Evolutionary conservation across 2,797 vertebrate genomes (phyloP), one percentile per base, ranked within the genome.

Genomic region (Enteromius radiatus): DNA sequence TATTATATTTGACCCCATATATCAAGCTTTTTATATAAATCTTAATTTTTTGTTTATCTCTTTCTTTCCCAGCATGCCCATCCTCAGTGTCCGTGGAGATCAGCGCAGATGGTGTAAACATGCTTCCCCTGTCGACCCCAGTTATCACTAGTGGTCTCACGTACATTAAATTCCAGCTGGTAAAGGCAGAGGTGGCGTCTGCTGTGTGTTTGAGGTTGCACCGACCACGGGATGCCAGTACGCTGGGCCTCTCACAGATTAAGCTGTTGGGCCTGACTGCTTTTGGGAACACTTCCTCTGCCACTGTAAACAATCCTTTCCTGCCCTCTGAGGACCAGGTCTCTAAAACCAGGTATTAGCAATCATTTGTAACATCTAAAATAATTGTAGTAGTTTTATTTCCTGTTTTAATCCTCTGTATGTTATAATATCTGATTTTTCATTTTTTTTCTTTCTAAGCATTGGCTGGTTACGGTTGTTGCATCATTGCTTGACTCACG

Each of bases 11-110:
- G 33, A 1, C 19, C 19, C 31, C 11, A 54, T 54, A 15, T 54
- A 54, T 23, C 31, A 56, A 43, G 4, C 36, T 41, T 76, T 76
- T 26, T 15, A 10, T 23, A 17, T 76, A 15, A 56, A n/a, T 33
- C 2, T 0, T 63, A 17, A 61, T 31, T 31, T 31, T 31, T 21
- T 47, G 6, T 45, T 75, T 26, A 56, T 21, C 2, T 76, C 45
- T 41, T 69, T 31, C 12, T 80, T 33, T 78, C 87, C 7, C 89
- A 99, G 98, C 98, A 26, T 99, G 98, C 84, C 98, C 98, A 0
- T 99, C 98, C 1, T 99, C 97, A 0, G 97, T 99, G n/a, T 99
- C 98, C 1, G 97, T 99, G 91, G 98, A 99, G 96, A 97, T 99
- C 90, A 99, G 98, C 0, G 96, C 98, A 5, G 98, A 99, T 45